Evolutionary conservation across 2,888 invertebrate genomes (phyloP), one percentile per base, ranked within the genome.

Genomic region (Lepetodrilus schrolli): DNA sequence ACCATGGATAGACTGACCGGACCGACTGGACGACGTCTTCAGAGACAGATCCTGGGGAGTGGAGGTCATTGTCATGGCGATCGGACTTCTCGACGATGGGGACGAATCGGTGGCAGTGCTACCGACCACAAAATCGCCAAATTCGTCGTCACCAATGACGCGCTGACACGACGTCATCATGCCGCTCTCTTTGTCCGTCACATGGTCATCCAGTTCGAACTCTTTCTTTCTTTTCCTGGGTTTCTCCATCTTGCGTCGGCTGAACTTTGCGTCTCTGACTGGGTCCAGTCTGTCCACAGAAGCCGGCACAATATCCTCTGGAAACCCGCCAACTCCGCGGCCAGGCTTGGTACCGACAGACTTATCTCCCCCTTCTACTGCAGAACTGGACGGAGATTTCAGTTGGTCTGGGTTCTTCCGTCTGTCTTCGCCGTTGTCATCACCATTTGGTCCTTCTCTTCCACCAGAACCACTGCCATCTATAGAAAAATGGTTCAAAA

Each of bases 161-260:
- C 58, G 23, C 26, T 66, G 43, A 38, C 38, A 68, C 2, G 43
- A 20, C 34, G 49, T 43, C 48, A 48, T 10, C 20, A 48, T 23
- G 36, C 5, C 58, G 48, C 48, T 48, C 30, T 50, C 70, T 30
- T 50, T 50, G 20, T 73, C 73, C 36, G 50, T 66, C 23, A 49
- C 49, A 4, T 65, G 70, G 13, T 26, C n/a, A n/a, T 75, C 75
- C 36, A 75, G 51, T 26, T 77, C 78, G 47, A 68, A 68, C 21
- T 84, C 86, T 10, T 85, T 80, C 66, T 84, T 85, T 36, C 89
- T 80, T 74, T 89, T 89, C 23, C 87, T 76, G 4, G 90, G 89
- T 65, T 85, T 84, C 21, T 89, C 90, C 82, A 87, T 86, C 81
- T 90, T 90, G n/a, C 90, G 73, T 10, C 90, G 77, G 20, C 88